Evolutionary conservation across 2,797 vertebrate species (phyloP), one percentile per base, ranked within the genome.

Genomic region (Clangula hyemalis): DNA sequence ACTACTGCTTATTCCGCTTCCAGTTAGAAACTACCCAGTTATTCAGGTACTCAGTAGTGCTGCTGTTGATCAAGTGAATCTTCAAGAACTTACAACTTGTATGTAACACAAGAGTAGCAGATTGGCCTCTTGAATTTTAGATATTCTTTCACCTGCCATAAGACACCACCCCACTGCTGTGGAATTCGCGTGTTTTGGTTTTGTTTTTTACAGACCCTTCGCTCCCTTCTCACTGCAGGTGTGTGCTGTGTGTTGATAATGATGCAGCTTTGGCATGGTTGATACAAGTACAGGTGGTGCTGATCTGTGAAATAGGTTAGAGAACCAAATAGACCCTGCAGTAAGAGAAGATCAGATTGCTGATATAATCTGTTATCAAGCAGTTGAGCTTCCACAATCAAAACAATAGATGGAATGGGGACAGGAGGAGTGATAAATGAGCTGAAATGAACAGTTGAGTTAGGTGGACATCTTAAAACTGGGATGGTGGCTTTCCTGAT

Each of bases 391-490:
- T 82, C 87, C 89, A 38, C 82, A 80, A 60, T 91, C 79, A 88
- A 91, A 87, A 65, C 45, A 78, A 57, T 54, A 90, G 89, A 75
- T 54, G 69, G 94, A 39, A 43, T 15, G 77, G 77, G 90, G 62
- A 78, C 76, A 75, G 89, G 65, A 81, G 92, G 74, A 45, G 28
- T 58, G 70, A 60, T 88, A 57, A 1, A 0, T 53, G 73, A 86
- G 45, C 85, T 69, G 56, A 66, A 87, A 49, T 27, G 53, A 72
- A 25, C 82, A 60, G 14, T 56, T 0, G 25, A 82, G 71, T 71
- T 91, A 87, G 85, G 82, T 87, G 85, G 60, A 36, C 72, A 76
- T 91, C 41, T 92, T 94, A 81, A 84, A 84, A 51, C 2, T 90
- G 14, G 78, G 5, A 4, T 34, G 45, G 34, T 92, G 51, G 41